A percentile compares a stretch with the other conserved stretches of the same genome.
Evolutionary conservation across 1,140 invertebrate genomes (phyloP).

Genomic region (Dysdera silvatica): DNA sequence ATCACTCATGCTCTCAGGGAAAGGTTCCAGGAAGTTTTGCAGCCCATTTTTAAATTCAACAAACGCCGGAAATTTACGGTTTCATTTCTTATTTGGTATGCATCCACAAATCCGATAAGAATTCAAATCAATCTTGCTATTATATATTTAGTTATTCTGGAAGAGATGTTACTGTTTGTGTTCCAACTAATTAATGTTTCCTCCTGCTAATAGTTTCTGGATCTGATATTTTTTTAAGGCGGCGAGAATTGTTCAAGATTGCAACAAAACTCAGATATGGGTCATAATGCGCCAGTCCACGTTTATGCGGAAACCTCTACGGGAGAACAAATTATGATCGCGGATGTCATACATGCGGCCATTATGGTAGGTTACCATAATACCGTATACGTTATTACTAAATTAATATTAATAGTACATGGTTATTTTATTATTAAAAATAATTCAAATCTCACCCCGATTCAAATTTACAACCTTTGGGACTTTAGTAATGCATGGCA

Average conservation of each 20-base stretch:
- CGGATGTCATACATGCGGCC: conserved; percentile 22
- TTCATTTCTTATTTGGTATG: conserved; percentile 37
- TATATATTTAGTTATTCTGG: too few species aligned
- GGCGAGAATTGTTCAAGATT: conserved; percentile 11
- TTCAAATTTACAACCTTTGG: too few species aligned
- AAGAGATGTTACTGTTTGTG: too few species aligned
- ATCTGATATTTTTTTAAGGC: conserved; percentile 30
- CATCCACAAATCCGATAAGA: too few species aligned
- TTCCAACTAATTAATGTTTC: too few species aligned
- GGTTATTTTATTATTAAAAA: too few species aligned
- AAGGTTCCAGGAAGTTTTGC: conserved; percentile 39
- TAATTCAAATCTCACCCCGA: too few species aligned
- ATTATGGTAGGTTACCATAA: conserved; percentile 26
- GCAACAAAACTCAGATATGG: conserved; percentile 4
- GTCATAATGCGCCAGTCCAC: conserved; percentile 27
- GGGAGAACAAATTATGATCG: conserved; percentile 34
- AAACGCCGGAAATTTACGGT: conserved; percentile 39
- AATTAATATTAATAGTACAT: too few species aligned
- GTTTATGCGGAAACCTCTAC: conserved; percentile 40
- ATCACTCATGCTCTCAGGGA: conserved; percentile 37
- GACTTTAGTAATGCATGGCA: too few species aligned
- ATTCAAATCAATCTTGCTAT: too few species aligned
- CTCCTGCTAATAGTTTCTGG: too few species aligned
- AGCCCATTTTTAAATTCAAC: conserved; percentile 38
- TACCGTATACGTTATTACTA: too few species aligned